Percentiles rank a stretch among this genome's conserved stretches.
Evolutionary conservation across 2,797 vertebrate genomes (phyloP).

Genomic region (Onychomys torridus): DNA sequence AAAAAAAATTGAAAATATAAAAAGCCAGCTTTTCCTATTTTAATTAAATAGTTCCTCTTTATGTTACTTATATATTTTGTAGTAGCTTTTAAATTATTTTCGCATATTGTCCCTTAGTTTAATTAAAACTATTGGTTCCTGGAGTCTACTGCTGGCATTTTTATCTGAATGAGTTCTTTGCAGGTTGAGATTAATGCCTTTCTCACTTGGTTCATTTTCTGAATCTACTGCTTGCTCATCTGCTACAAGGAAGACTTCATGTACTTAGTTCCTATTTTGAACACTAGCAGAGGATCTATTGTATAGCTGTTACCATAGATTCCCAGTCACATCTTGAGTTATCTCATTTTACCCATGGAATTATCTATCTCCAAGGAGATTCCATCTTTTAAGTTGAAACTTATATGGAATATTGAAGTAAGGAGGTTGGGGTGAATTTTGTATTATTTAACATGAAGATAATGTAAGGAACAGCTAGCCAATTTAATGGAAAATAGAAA

Average conservation of each 20-base stretch:
- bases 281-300: neutral
- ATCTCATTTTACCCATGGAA: neutral
- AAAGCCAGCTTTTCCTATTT: neutral
- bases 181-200: neutral
- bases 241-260: neutral
- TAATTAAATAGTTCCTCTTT: neutral
- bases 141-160: neutral
- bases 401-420: neutral
- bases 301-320: neutral
- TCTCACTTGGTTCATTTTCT: neutral
- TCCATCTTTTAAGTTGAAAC: neutral
- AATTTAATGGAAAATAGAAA: constrained; percentile 22
- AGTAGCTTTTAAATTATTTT: neutral
- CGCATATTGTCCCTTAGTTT: neutral
- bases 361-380: neutral
- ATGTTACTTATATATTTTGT: neutral
- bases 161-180: neutral
- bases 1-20: neutral
- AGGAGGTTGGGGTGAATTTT: neutral
- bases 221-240: neutral
- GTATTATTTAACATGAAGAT: constrained; percentile 33
- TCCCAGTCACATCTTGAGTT: neutral
- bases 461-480: neutral
- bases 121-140: neutral
- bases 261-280: neutral